Base-by-base conservation (phyloP, 2,113 vertebrate species). In the Osmerus eperlanus region DNA sequence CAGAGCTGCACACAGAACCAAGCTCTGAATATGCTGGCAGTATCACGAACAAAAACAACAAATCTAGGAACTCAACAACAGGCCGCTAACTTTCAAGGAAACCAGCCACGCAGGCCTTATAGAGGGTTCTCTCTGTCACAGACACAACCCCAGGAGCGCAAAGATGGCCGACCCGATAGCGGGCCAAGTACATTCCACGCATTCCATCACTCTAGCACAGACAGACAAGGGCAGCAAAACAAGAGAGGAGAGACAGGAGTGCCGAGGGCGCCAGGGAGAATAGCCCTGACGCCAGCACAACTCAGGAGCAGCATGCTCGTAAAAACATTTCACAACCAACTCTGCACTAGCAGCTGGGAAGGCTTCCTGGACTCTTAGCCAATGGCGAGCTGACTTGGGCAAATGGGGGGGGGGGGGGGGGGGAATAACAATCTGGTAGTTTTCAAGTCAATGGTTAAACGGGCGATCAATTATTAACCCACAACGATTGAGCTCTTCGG, bases 101-200 rank as follows among this genome's bases (percentile, higher is more conserved):
- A 68, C 80, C 81, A 81, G 16, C 59, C 23, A 1, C 12, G 11
- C 23, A 3, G 15, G 55, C n/a, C 16, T 19, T 11, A 3, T 16
- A 4, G 55, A 16, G 21, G 0, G 23, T 61, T 47, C 55, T 78
- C 76, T 65, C 75, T 74, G 73, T 63, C 71, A 72, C 21, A 28
- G 66, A 55, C 8, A 74, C 79, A 83, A 80, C 72, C 70, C 76
- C 55, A 19, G 47, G 84, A 69, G 63, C 9, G 75, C 60, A 74
- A 62, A 52, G 78, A 85, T 78, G 79, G 72, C 74, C 13, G 62
- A 61, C 72, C 72, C 73, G 88, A 86, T 84, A 85, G 83, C 81
- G 18, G 74, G 70, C 81, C 82, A 77, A 79, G 80, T 78, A 56
- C 90, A 91, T 91, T 91, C 90, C 88, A 79, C 18, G 13, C 87